Evolutionary conservation across 2,888 invertebrate species (phyloP), one percentile per base, ranked within the genome.

Genomic region (Seira ritae): DNA sequence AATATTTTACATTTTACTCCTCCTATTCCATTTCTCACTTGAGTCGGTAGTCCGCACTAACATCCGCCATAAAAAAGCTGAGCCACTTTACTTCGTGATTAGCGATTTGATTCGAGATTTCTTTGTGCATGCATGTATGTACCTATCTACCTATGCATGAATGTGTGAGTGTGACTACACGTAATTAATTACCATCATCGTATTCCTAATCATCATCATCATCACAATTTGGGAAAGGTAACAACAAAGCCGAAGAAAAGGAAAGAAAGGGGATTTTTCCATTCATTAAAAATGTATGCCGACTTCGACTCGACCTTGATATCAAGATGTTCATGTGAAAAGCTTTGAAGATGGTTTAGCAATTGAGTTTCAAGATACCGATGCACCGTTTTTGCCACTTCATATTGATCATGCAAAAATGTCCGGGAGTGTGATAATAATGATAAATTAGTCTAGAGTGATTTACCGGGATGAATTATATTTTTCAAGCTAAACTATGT

Each of bases 121-220:
- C n/a, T n/a, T n/a, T n/a, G n/a, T n/a, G n/a, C n/a, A n/a, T n/a
- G n/a, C n/a, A n/a, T n/a, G n/a, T n/a, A n/a, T n/a, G n/a, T n/a
- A n/a, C n/a, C n/a, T n/a, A n/a, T n/a, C n/a, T n/a, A n/a, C n/a
- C n/a, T n/a, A n/a, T n/a, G n/a, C n/a, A n/a, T n/a, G n/a, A n/a
- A n/a, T n/a, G n/a, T n/a, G 50, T 80, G 80, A 73, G 80, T 80
- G 80, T 80, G 80, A 80, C 73, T 73, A 55, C 55, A 60, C 55
- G 66, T 73, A 73, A 80, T 80, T 80, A 80, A 80, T 80, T 80
- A 73, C 80, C 80, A 65, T 42, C 62, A 65, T 62, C 70, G 42
- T 37, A 42, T n/a, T n/a, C n/a, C n/a, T n/a, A n/a, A n/a, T n/a
- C n/a, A n/a, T n/a, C n/a, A n/a, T n/a, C n/a, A n/a, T n/a, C n/a